Percentiles rank a stretch among this genome's conserved stretches.
These are phyloP conservation scores for Eustalomyia histrio DNA, from an alignment of 2,888 invertebrate genomes.

Conservation along the genomic window DNA sequence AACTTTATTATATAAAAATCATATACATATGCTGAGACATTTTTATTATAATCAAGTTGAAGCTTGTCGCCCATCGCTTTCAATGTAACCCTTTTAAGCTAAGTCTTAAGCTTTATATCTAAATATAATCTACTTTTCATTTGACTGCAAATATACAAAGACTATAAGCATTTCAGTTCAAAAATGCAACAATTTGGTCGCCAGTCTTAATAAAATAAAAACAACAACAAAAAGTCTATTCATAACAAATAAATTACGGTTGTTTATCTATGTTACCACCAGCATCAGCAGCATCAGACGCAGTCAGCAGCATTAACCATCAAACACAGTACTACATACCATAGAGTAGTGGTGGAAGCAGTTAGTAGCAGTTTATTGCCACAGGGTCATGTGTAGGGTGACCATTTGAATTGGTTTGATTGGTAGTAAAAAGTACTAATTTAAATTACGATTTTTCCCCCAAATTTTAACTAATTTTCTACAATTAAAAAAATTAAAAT, in stretches of 20 bases:
- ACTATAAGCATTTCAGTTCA: not conserved
- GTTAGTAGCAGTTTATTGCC: constrained; percentile 57
- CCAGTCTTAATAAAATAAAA: not conserved
- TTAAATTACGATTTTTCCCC: too few relatives aligned
- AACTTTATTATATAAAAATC: too few relatives aligned
- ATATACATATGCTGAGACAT: too few relatives aligned
- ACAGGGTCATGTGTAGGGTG: constrained; percentile 52
- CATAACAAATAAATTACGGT: constrained; percentile 41
- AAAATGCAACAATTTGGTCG: not conserved
- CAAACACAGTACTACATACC: not conserved
- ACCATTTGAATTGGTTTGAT: too few relatives aligned
- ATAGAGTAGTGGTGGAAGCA: constrained; percentile 4
- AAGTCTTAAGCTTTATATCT: too few relatives aligned
- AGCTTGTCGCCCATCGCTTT: too few relatives aligned
- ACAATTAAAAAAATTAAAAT: too few relatives aligned
- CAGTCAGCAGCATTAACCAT: not conserved
- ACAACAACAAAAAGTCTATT: not conserved
- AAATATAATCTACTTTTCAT: not conserved
- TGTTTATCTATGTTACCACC: constrained; percentile 18
- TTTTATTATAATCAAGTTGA: too few relatives aligned
- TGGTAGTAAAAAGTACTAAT: too few relatives aligned
- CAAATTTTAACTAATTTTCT: too few relatives aligned
- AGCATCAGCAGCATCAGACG: constrained; percentile 14
- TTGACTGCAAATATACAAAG: not conserved
- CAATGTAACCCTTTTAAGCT: too few relatives aligned